Base-by-base conservation (phyloP, 2,888 invertebrate genomes). In the Aphrophora alni region DNA sequence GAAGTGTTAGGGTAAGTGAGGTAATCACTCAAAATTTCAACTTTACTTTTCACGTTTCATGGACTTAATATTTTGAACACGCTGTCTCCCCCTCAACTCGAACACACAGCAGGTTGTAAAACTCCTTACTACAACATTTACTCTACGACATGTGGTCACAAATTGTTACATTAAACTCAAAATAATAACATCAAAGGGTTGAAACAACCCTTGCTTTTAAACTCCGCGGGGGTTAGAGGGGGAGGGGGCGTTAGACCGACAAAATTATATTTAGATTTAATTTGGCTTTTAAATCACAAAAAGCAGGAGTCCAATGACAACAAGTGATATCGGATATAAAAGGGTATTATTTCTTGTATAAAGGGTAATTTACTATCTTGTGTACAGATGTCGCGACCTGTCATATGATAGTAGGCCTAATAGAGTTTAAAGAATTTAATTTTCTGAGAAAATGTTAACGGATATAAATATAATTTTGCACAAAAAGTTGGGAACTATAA, bases 231-330 rank as follows among this genome's bases (percentile, higher is more conserved):
- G 21, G 21, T 5, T 21, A 10, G 59, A 8, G 33, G 33, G 33
- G 33, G 33, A 8, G 33, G 33, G 33, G 33, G 33, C 33, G 33
- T n/a, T n/a, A n/a, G n/a, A 59, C 4, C 59, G 59, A 21, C 21
- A 21, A 59, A 59, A 14, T 4, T n/a, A 1, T 59, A 21, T 21
- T 59, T 59, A 59, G 21, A 10, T 21, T 3, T 59, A 59, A 21
- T 59, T 59, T 59, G n/a, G 59, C 59, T 59, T 59, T 59, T 59
- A 21, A 59, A 59, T 59, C 59, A 59, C 44, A 59, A n/a, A 59
- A 14, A n/a, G 59, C 59, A 3, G 2, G 4, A 3, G 59, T 21
- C 59, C 2, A 5, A 21, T 59, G 59, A 59, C 59, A n/a, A n/a
- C n/a, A 59, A 21, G 59, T 59, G 33, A 59, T 59, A n/a, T n/a